A percentile compares a stretch with the other conserved stretches of the same genome.
Conservation (phyloP, 2,888 invertebrate genomes). For the Andrena chrysosceles region DNA sequence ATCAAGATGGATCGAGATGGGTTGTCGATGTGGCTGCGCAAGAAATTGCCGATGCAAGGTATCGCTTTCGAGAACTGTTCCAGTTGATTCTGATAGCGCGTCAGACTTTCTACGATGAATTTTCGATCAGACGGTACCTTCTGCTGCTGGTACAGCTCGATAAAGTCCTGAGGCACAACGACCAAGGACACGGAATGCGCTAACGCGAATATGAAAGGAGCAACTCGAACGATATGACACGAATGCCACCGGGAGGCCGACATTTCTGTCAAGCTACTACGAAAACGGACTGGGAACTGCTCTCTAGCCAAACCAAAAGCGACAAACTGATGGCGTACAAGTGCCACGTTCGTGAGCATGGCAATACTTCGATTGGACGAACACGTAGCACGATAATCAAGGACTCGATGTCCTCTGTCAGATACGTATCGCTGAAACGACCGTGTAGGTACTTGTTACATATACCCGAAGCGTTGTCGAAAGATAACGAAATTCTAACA, state of each 20-base stretch:
- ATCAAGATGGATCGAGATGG: slow-evolving; percentile 52
- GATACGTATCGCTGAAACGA: slow-evolving; percentile 37
- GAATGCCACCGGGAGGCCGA: background rate
- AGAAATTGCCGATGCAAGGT: slow-evolving; percentile 63
- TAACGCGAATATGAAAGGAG: background rate
- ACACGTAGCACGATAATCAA: slow-evolving; percentile 44
- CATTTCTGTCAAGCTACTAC: slow-evolving; percentile 9
- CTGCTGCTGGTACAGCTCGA: background rate
- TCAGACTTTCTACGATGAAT: slow-evolving; percentile 13
- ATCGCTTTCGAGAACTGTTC: slow-evolving; percentile 27
- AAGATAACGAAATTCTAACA: slow-evolving; percentile 31
- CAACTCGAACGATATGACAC: background rate
- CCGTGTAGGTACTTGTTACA: slow-evolving; percentile 18
- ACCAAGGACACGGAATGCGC: background rate
- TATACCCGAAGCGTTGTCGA: background rate
- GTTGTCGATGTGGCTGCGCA: slow-evolving; percentile 41
- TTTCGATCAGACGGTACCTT: slow-evolving; percentile 5
- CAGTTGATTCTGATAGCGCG: background rate
- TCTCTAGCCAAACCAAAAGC: background rate
- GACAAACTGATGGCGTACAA: background rate
- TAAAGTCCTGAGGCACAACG: slow-evolving; percentile 11
- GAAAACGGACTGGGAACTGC: slow-evolving; percentile 11
- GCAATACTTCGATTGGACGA: slow-evolving; percentile 19
- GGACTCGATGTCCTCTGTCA: slow-evolving; percentile 32
- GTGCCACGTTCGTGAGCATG: background rate